phyloP scores from a whole-genome alignment of 2,888 invertebrate species.

The Julus scandinavius region DNA sequence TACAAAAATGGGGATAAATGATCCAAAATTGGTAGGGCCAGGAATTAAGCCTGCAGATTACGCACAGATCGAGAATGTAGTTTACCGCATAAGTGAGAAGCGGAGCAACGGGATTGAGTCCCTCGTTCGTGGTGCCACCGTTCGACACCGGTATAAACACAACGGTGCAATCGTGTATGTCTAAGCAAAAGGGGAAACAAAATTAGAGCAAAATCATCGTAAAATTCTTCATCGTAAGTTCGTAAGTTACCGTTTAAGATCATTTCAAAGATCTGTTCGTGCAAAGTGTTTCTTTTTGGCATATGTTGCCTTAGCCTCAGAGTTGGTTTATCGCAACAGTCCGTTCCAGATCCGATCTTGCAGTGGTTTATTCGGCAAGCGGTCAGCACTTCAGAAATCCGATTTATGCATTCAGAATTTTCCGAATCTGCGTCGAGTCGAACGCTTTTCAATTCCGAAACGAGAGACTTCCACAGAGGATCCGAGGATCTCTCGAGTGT shows the following conservation, averaged over 20 bases:
- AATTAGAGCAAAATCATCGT: background rate
- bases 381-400: background rate
- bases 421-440: background rate
- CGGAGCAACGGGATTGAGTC: background rate
- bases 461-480: background rate
- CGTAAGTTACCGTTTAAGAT: conserved; percentile 17
- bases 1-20: no score
- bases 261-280: background rate
- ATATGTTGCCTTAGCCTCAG: background rate
- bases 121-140: background rate
- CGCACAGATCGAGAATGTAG: no score
- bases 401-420: background rate
- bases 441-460: background rate
- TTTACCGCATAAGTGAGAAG: background rate
- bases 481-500: background rate
- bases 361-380: background rate
- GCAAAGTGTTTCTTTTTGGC: background rate
- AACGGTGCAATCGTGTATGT: background rate
- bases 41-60: no score
- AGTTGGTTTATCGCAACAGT: background rate
- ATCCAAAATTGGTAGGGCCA: no score
- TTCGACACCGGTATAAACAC: background rate
- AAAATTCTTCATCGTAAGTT: no score
- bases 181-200: background rate
- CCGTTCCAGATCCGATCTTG: background rate